A percentile compares a stretch with the other conserved stretches of the same genome.
These are phyloP conservation scores for Neotoxoptera formosana DNA, from an alignment of 1,140 invertebrate species.

Conservation along the genomic window DNA sequence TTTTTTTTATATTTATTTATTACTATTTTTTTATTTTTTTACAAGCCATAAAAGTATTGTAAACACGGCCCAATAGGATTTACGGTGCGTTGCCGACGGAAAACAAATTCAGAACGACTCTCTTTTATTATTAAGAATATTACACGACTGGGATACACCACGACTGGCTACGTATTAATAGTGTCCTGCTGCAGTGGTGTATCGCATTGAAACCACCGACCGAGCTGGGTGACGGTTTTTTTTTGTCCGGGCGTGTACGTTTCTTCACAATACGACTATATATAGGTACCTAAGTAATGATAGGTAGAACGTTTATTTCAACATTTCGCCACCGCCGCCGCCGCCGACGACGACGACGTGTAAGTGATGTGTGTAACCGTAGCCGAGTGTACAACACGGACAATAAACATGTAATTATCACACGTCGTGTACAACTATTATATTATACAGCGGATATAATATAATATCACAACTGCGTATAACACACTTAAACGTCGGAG, in stretches of 20 bases:
- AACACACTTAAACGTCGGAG: background rate
- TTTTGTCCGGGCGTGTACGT: background rate
- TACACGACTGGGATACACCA: background rate
- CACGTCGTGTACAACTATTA: background rate
- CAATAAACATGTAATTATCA: background rate
- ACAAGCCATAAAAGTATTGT: slow-evolving; percentile 31
- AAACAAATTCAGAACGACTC: slow-evolving; percentile 30
- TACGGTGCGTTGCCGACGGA: slow-evolving; percentile 26
- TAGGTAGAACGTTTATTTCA: background rate
- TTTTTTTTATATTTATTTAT: background rate
- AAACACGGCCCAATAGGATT: slow-evolving; percentile 7
- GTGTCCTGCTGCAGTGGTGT: background rate
- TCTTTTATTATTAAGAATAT: background rate
- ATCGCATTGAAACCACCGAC: background rate
- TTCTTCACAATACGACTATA: background rate
- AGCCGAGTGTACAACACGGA: background rate
- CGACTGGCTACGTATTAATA: background rate
- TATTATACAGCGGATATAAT: background rate
- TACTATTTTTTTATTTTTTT: background rate
- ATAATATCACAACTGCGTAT: too few relatives aligned
- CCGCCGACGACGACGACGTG: too few relatives aligned
- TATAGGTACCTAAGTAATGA: background rate
- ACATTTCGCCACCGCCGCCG: background rate
- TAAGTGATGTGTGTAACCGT: background rate
- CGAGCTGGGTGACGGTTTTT: slow-evolving; percentile 9